Conservation (phyloP, 2,888 invertebrate genomes). For the Campoletis raptor region DNA sequence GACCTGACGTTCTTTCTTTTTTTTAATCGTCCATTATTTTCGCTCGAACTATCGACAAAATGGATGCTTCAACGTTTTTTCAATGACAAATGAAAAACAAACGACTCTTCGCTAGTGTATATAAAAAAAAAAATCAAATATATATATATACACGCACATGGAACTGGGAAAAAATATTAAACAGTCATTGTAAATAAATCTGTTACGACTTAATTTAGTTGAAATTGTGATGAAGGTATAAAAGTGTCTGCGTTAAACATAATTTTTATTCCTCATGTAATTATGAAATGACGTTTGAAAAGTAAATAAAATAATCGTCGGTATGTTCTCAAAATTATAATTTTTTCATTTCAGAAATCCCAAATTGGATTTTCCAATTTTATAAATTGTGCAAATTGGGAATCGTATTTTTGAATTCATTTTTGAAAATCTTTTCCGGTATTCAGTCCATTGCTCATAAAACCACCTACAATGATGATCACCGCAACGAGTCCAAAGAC, state of each 20-base stretch:
- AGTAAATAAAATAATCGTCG: constrained; percentile 80
- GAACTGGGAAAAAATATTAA: constrained; percentile 16
- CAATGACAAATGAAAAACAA: neutral
- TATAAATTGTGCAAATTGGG: no score
- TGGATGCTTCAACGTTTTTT: neutral
- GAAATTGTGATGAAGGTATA: constrained; percentile 72
- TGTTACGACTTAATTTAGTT: constrained; percentile 42
- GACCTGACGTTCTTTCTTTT: neutral
- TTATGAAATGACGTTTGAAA: constrained; percentile 75
- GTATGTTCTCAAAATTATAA: constrained; percentile 72
- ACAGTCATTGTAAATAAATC: constrained; percentile 74
- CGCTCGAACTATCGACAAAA: neutral
- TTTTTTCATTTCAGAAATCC: neutral
- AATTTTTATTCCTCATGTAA: constrained; percentile 78
- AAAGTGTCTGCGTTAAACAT: constrained; percentile 70
- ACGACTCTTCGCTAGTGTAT: constrained; percentile 50
- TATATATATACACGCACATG: constrained; percentile 9
- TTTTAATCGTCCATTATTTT: constrained; percentile 8
- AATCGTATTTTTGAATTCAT: neutral
- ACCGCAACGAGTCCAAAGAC: neutral
- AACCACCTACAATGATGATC: neutral
- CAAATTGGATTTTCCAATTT: no score
- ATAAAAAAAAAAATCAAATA: neutral
- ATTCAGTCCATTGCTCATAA: neutral
- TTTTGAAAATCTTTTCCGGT: neutral